These are phyloP conservation scores for Ptilodon capucinus DNA, from an alignment of 2,888 invertebrate species.

Conservation along the genomic window DNA sequence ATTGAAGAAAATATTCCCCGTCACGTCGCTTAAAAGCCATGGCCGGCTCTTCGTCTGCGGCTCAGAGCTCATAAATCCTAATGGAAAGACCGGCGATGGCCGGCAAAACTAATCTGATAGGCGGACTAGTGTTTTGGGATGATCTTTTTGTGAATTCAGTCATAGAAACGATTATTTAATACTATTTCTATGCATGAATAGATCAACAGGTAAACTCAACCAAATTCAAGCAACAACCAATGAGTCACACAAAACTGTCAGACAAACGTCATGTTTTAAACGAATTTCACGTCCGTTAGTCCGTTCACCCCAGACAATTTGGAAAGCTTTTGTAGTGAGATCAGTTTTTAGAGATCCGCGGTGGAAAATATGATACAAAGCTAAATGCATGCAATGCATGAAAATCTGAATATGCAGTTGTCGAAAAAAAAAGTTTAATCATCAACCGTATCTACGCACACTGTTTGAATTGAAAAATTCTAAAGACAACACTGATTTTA, in stretches of 20 bases:
- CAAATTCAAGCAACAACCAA: constrained; percentile 12
- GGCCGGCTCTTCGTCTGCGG: background rate
- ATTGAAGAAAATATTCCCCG: background rate
- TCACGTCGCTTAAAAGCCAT: background rate
- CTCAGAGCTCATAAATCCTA: background rate
- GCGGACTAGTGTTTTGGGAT: too few relatives aligned
- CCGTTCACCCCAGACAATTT: constrained; percentile 11
- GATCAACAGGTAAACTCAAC: constrained; percentile 4
- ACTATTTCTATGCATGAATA: background rate
- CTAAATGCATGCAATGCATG: too few relatives aligned
- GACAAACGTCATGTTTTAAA: background rate
- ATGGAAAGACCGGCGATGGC: background rate
- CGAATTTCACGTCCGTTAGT: background rate
- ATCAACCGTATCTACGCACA: too few relatives aligned
- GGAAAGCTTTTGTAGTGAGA: constrained; percentile 19
- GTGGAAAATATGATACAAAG: too few relatives aligned
- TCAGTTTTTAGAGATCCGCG: constrained; percentile 19
- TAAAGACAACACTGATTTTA: too few relatives aligned
- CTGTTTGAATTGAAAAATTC: too few relatives aligned
- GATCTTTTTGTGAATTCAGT: too few relatives aligned
- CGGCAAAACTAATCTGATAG: background rate
- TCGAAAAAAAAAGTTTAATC: too few relatives aligned
- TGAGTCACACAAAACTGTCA: constrained; percentile 20
- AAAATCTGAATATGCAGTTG: background rate
- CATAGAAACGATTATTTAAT: too few relatives aligned